Evolutionary conservation across 37 sponge, comb jelly and placozoan genomes (phyloP), one percentile per base, ranked within the genome.

Genomic region (Dysidea cf. avara): DNA sequence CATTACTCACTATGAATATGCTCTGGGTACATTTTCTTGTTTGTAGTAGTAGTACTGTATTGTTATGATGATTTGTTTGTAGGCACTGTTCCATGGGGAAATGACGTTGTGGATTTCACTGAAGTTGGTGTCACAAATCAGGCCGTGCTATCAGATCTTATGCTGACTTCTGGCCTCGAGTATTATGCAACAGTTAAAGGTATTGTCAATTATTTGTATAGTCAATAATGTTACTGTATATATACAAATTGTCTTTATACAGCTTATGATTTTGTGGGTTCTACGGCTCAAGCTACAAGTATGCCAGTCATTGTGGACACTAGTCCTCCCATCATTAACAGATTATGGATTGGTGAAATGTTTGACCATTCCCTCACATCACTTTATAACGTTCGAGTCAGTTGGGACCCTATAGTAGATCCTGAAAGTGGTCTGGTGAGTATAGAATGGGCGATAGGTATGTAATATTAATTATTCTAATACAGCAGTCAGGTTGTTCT

Each of bases 121-220:
- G 22, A 43, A 49, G 84, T 83, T 50, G 89, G 89, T 24, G 65
- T 88, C 59, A 39, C 71, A 21, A 66, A 74, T 22, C 64, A 74
- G 31, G 76, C 71, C 37, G 21, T 88, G 22, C 54, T 64, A 7
- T 71, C 51, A 25, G 68, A 61, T 20, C 74, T 90, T 21, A 31
- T 33, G 52, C 68, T 90, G 52, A 40, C 62, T 36, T 69, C 81
- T 26, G 81, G 81, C 7, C 28, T 69, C 6, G 69, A 77, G 3
- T 90, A 90, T 64, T 90, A 84, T 76, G 85, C 75, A 12, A 81
- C 85, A 5, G 49, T 90, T 6, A 62, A 70, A 80, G 90, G 70
- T 49, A 62, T 24, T 31, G 56, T 39, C 17, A 34, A 34, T 6
- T 32, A 62, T 3, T 5, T 34, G 64, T 7, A 4, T 28, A 3